Evolutionary conservation across 92 coral and sea anemone genomes (phyloP).

Genomic region (Diadumene lineata): DNA sequence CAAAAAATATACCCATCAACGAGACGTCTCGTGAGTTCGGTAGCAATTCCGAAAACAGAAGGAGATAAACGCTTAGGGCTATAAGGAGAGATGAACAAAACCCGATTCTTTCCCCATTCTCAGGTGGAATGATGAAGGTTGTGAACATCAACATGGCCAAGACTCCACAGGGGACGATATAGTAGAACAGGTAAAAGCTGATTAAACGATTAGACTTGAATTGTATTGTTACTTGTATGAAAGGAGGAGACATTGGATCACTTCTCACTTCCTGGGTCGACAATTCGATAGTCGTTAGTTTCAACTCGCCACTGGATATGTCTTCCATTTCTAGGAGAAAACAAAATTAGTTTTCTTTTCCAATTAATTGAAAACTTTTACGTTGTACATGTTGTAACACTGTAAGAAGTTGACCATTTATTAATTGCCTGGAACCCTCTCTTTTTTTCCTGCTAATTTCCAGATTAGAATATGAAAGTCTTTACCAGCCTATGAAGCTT

Average conservation of each 20-base stretch:
- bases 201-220: conserved; percentile 39
- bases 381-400: too few relatives aligned
- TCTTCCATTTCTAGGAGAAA: not conserved
- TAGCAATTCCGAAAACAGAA: conserved; percentile 56
- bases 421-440: too few relatives aligned
- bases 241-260: not conserved
- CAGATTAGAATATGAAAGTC: too few relatives aligned
- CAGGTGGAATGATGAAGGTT: conserved; percentile 75
- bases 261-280: not conserved
- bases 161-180: conserved; percentile 61
- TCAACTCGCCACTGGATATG: not conserved
- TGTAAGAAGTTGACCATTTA: too few relatives aligned
- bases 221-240: not conserved
- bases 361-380: too few relatives aligned
- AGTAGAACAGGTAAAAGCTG: conserved; percentile 55
- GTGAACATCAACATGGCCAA: conserved; percentile 66
- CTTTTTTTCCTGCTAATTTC: too few relatives aligned
- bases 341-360: not conserved
- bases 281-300: not conserved
- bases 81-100: conserved; percentile 61
- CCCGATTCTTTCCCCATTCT: conserved; percentile 72
- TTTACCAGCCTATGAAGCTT: too few relatives aligned
- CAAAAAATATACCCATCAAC: conserved; percentile 51
- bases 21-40: conserved; percentile 60
- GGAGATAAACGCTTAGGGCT: conserved; percentile 67